Conservation (phyloP, 1,140 invertebrate genomes). For the Goniozus legneri region DNA sequence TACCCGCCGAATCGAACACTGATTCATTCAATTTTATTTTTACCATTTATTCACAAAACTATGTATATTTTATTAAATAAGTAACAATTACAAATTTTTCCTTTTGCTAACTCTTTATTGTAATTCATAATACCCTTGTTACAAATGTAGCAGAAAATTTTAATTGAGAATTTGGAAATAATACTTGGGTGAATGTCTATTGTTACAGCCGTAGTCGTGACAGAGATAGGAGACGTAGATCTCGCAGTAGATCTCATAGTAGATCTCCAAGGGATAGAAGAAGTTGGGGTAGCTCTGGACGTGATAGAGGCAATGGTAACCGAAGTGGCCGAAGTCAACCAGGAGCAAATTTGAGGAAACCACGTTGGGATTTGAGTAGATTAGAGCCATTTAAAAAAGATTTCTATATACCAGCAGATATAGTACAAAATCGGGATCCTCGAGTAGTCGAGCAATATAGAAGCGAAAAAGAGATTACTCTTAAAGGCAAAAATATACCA, state of each 20-base stretch:
- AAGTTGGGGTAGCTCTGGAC: constrained; percentile 45
- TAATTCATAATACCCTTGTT: neutral
- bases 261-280: constrained; percentile 46
- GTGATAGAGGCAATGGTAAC: constrained; percentile 54
- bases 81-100: neutral
- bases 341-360: constrained; percentile 73
- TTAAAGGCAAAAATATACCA: constrained; percentile 74
- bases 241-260: constrained; percentile 43
- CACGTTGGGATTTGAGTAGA: constrained; percentile 74
- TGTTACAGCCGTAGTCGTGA: constrained; percentile 43
- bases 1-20: neutral
- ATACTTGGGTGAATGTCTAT: neutral
- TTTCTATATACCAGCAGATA: constrained; percentile 80
- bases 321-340: constrained; percentile 60
- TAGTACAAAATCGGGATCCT: constrained; percentile 66
- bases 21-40: neutral
- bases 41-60: constrained; percentile 5
- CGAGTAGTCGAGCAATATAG: constrained; percentile 74
- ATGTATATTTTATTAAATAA: neutral
- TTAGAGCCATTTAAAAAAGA: constrained; percentile 89
- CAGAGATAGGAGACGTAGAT: constrained; percentile 44
- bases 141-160: neutral
- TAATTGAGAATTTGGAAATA: neutral
- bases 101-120: neutral
- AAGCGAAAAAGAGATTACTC: constrained; percentile 73